Percentiles rank a stretch among this genome's conserved stretches.
Conservation (phyloP, 2,113 vertebrate genomes). For the Glaucomys volans region DNA sequence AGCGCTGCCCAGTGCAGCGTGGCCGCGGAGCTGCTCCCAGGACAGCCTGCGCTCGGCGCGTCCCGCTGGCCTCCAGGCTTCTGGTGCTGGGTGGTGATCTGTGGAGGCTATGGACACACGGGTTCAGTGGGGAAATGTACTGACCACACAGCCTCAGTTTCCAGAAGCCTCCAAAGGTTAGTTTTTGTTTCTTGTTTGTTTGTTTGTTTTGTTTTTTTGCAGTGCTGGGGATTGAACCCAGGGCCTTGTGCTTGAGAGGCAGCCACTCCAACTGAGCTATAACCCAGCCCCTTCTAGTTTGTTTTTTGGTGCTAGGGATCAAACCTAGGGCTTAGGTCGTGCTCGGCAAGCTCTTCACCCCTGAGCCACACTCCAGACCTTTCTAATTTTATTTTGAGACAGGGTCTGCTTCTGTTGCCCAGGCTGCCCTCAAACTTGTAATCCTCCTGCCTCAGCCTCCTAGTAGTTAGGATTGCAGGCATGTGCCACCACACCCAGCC, state of each 20-base stretch:
- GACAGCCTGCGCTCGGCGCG: too few relatives aligned
- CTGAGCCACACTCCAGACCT: too few relatives aligned
- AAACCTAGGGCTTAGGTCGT: too few relatives aligned
- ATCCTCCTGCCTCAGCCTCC: background rate
- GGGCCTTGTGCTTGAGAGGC: too few relatives aligned
- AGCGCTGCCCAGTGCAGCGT: too few relatives aligned
- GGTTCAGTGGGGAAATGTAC: fast-evolving
- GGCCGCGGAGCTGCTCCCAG: background rate
- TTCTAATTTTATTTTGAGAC: background rate
- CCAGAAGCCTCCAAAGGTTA: background rate
- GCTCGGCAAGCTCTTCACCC: too few relatives aligned
- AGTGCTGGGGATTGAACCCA: too few relatives aligned
- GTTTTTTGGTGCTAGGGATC: too few relatives aligned
- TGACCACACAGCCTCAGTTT: background rate
- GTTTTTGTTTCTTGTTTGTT: background rate
- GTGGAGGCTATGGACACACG: background rate
- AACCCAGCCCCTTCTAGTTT: too few relatives aligned
- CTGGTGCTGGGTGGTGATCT: background rate
- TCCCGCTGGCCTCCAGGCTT: background rate
- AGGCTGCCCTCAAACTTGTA: background rate
- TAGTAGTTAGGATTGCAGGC: too few relatives aligned
- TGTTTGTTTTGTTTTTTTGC: too few relatives aligned
- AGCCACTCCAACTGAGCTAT: too few relatives aligned
- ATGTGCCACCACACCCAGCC: background rate
- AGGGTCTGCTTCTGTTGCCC: background rate